Evolutionary conservation across 2,113 vertebrate genomes (phyloP).

Genomic region (Holacanthus passer): DNA sequence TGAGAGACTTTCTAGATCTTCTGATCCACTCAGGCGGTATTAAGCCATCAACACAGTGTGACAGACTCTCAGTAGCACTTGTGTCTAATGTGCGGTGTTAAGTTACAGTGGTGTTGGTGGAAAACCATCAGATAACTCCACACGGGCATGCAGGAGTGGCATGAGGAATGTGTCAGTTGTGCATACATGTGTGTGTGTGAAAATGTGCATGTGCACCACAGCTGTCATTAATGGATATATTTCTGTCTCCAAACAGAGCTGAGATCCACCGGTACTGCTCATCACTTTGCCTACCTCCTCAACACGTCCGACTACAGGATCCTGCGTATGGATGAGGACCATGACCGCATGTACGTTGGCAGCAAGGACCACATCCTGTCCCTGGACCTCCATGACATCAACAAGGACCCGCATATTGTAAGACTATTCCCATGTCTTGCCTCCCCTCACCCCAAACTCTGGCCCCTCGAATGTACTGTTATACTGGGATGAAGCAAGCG

Average conservation of each 20-base stretch:
- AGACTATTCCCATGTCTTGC: slow-evolving; percentile 66
- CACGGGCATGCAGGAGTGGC: slow-evolving; percentile 47
- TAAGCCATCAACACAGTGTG: slow-evolving; percentile 71
- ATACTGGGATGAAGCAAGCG: slow-evolving; percentile 27
- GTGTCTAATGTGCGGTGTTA: slow-evolving; percentile 69
- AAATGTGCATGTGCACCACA: slow-evolving; percentile 37
- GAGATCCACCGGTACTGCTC: slow-evolving; percentile 91
- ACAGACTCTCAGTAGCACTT: slow-evolving; percentile 75
- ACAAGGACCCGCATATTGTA: slow-evolving; percentile 97
- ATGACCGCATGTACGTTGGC: slow-evolving; percentile 98
- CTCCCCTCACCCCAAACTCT: not conserved
- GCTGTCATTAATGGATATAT: slow-evolving; percentile 51
- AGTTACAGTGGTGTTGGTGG: slow-evolving; percentile 66
- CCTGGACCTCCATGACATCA: slow-evolving; percentile 98
- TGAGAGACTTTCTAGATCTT: slow-evolving; percentile 45
- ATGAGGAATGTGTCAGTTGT: slow-evolving; percentile 60
- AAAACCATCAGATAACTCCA: slow-evolving; percentile 75
- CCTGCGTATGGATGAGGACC: slow-evolving; percentile 97
- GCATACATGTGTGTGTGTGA: slow-evolving; percentile 38
- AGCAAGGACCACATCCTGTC: slow-evolving; percentile 98
- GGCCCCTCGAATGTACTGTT: slow-evolving; percentile 20
- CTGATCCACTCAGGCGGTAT: slow-evolving; percentile 66
- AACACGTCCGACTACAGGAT: slow-evolving; percentile 96
- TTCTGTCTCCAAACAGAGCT: slow-evolving; percentile 85
- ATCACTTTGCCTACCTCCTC: slow-evolving; percentile 96